Conservation (phyloP, 1,140 invertebrate species). For the Sitophilus oryzae region DNA sequence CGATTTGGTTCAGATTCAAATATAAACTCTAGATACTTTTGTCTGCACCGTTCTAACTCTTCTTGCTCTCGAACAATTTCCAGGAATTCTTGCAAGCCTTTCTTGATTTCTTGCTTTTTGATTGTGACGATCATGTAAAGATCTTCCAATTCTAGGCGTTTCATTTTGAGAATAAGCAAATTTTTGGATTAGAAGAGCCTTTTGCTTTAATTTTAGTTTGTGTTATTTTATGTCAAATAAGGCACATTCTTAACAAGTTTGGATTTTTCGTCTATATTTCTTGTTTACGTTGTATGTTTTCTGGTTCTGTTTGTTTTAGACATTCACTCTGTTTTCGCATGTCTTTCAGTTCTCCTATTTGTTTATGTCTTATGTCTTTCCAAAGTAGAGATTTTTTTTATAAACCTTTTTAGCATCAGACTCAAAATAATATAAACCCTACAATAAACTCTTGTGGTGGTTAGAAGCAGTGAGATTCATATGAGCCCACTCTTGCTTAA, state of each 20-base stretch:
- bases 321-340: conserved; percentile 48
- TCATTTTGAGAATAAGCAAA: conserved; percentile 46
- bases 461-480: too few relatives aligned
- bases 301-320: conserved; percentile 39
- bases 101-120: conserved; percentile 37
- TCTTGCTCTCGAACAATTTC: conserved; percentile 46
- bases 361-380: too few relatives aligned
- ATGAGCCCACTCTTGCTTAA: too few relatives aligned
- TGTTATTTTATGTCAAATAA: conserved; percentile 51
- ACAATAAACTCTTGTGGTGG: too few relatives aligned
- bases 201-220: conserved; percentile 50
- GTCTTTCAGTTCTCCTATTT: conserved; percentile 48
- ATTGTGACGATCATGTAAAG: conserved; percentile 35
- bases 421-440: too few relatives aligned
- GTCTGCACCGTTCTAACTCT: conserved; percentile 47
- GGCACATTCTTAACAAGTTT: conserved; percentile 41
- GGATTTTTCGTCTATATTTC: conserved; percentile 37
- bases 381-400: too few relatives aligned
- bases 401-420: too few relatives aligned
- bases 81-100: conserved; percentile 44
- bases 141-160: conserved; percentile 38
- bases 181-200: conserved; percentile 46
- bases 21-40: conserved; percentile 48
- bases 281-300: conserved; percentile 31
- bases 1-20: conserved; percentile 52